phyloP scores from a whole-genome alignment of 2,888 invertebrate species.

The Xanthostigma xanthostigma region DNA sequence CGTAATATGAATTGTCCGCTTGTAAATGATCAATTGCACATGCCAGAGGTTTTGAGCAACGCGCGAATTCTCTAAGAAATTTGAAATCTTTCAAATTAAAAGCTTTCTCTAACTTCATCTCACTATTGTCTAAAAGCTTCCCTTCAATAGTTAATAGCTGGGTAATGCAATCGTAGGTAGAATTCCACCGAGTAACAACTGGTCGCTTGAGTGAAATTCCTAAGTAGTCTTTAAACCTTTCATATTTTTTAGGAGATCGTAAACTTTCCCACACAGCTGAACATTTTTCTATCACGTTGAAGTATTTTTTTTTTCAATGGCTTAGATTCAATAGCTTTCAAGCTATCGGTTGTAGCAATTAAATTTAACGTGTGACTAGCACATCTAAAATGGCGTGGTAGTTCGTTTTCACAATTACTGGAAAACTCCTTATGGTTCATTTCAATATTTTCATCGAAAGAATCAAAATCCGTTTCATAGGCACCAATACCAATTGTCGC shows the following conservation, averaged over 20 bases:
- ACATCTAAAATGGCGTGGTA: constrained; percentile 9
- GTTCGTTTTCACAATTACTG: too few relatives aligned
- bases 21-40: background rate
- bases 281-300: background rate
- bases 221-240: background rate
- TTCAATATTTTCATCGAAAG: too few relatives aligned
- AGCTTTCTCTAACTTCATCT: background rate
- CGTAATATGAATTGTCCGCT: background rate
- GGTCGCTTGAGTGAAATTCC: background rate
- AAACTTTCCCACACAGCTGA: background rate
- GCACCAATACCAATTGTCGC: too few relatives aligned
- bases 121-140: background rate
- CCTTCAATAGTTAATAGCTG: background rate
- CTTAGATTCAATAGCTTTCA: too few relatives aligned
- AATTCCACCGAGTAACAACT: constrained; percentile 1
- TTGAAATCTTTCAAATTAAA: background rate
- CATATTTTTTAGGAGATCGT: background rate
- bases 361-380: constrained; percentile 11
- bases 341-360: constrained; percentile 10
- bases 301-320: too few relatives aligned
- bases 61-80: background rate
- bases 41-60: background rate
- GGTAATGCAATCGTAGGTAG: background rate
- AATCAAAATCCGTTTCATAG: too few relatives aligned
- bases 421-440: too few relatives aligned